Evolutionary conservation across 1,140 invertebrate species (phyloP).

Genomic region (silkworm (Bombyx mori)): ASM3026992v2 NC_085134.1:2106001-2106500

Average conservation of each 20-base stretch:
- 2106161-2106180: conserved; percentile 42
- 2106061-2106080: conserved; percentile 71
- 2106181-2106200: conserved; percentile 63
- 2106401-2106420: conserved; percentile 47
- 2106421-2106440: conserved; percentile 48
- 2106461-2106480: conserved; percentile 30
- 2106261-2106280: conserved; percentile 49
- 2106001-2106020: conserved; percentile 50
- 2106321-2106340: conserved; percentile 50
- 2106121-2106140: conserved; percentile 65
- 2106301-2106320: conserved; percentile 70
- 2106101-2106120: conserved; percentile 65
- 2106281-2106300: conserved; percentile 68
- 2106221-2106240: conserved; percentile 43
- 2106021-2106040: conserved; percentile 44
- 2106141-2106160: conserved; percentile 23
- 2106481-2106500: conserved; percentile 56
- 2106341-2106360: conserved; percentile 49
- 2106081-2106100: conserved; percentile 66
- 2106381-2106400: conserved; percentile 59
- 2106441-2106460: conserved; percentile 17
- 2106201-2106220: conserved; percentile 44
- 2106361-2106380: conserved; percentile 58
- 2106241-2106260: conserved; percentile 53
- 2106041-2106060: conserved; percentile 65